Percentiles rank a stretch among this genome's conserved stretches.
phyloP scores from a whole-genome alignment of 2,113 vertebrate genomes.

The Pristiophorus japonicus region DNA sequence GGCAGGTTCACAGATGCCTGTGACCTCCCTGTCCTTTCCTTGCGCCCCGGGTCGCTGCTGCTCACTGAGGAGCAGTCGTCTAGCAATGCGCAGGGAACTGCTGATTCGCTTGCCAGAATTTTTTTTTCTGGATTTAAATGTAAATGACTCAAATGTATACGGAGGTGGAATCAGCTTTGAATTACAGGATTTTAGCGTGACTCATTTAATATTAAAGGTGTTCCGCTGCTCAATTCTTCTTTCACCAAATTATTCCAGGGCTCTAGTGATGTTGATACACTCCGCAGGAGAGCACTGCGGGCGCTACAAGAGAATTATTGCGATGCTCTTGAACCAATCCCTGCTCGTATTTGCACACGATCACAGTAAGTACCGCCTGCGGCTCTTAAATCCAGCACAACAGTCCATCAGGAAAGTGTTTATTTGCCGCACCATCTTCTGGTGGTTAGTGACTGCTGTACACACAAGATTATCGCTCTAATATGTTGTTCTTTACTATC shows the following conservation, averaged over 20 bases:
- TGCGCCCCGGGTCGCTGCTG: no score
- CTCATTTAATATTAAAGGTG: neutral
- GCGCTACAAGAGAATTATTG: conserved; percentile 77
- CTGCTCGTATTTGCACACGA: conserved; percentile 88
- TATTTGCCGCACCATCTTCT: neutral
- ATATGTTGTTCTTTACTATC: neutral
- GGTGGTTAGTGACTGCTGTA: neutral
- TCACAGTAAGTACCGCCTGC: conserved; percentile 72
- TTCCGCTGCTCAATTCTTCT: neutral
- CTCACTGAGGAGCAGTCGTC: no score
- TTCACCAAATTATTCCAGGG: conserved; percentile 57
- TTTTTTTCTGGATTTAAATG: no score
- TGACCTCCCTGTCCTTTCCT: no score
- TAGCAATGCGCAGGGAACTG: no score
- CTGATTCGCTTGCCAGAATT: no score
- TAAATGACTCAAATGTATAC: no score
- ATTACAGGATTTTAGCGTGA: neutral
- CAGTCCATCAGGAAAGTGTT: neutral
- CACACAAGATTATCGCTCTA: neutral
- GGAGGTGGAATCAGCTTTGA: neutral
- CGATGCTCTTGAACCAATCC: conserved; percentile 66
- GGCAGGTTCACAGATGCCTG: no score
- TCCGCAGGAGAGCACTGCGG: conserved; percentile 86
- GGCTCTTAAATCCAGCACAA: no score
- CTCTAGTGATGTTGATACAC: conserved; percentile 78